phyloP scores from a whole-genome alignment of 2,888 invertebrate genomes.

The Leptopilina drosophilae region DNA sequence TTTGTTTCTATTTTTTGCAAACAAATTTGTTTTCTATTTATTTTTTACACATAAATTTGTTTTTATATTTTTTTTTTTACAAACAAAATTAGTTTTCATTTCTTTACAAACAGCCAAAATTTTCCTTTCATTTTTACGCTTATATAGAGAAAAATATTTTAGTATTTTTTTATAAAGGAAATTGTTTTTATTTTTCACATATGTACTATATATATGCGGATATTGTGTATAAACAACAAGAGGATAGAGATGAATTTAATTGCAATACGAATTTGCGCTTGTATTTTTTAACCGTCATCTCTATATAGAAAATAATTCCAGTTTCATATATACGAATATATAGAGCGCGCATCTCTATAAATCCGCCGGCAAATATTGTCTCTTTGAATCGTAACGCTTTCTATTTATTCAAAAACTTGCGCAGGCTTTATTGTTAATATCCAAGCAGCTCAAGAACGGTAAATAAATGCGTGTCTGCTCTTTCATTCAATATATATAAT shows the following conservation, averaged over 20 bases:
- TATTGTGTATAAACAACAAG: neutral
- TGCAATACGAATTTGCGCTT: neutral
- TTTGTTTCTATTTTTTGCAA: no score
- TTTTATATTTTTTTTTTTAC: no score
- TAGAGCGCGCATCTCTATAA: conserved; percentile 56
- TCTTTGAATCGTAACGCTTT: conserved; percentile 44
- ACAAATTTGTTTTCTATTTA: no score
- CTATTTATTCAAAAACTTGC: conserved; percentile 18
- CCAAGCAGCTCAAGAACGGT: neutral
- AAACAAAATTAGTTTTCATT: no score
- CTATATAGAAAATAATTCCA: conserved; percentile 63
- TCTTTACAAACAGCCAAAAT: no score
- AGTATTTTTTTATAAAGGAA: no score
- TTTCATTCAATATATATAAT: neutral
- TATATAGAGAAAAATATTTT: no score
- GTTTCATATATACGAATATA: conserved; percentile 17
- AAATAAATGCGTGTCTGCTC: neutral
- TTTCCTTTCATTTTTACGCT: no score
- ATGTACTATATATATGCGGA: neutral
- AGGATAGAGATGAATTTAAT: neutral
- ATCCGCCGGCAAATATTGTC: conserved; percentile 69
- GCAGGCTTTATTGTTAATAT: conserved; percentile 26
- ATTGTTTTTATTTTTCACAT: no score
- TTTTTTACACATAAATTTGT: no score
- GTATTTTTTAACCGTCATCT: neutral